Evolutionary conservation across 2,797 vertebrate species (phyloP).

Genomic region (Dipus sagitta): DNA sequence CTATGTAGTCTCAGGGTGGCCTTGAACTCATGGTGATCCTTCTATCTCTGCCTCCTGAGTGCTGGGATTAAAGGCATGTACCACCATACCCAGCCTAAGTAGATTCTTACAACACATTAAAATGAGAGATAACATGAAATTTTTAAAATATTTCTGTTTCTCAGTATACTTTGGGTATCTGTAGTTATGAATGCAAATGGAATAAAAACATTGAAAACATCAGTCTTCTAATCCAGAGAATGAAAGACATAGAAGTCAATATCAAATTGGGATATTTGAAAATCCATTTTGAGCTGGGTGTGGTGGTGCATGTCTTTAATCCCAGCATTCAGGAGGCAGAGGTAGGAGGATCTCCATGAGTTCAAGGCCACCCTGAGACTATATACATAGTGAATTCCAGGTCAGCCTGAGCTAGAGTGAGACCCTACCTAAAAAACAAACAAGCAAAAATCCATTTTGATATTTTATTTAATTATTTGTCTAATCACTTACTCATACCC

Average conservation of each 20-base stretch:
- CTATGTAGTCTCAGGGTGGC: too few relatives aligned
- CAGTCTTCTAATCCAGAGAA: slow-evolving; percentile 26
- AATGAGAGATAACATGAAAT: background rate
- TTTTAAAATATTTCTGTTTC: background rate
- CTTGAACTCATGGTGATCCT: too few relatives aligned
- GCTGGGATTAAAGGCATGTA: too few relatives aligned
- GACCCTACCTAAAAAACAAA: too few relatives aligned
- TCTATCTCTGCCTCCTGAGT: too few relatives aligned
- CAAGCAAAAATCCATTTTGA: background rate
- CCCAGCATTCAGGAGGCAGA: too few relatives aligned
- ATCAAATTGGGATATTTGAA: background rate
- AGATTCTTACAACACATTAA: slow-evolving; percentile 15
- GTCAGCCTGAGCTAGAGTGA: too few relatives aligned
- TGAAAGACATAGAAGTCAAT: slow-evolving; percentile 40
- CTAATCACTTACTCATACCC: background rate
- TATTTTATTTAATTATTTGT: background rate
- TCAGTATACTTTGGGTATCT: background rate
- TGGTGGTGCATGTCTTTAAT: too few relatives aligned
- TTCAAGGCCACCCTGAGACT: too few relatives aligned
- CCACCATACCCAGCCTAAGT: too few relatives aligned
- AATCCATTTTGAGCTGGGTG: background rate
- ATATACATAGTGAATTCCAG: too few relatives aligned
- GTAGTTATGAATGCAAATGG: slow-evolving; percentile 5
- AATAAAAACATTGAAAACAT: slow-evolving; percentile 15
- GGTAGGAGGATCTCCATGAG: too few relatives aligned